Conservation (phyloP, 2,797 vertebrate genomes). For the Lepus oiostolus region DNA sequence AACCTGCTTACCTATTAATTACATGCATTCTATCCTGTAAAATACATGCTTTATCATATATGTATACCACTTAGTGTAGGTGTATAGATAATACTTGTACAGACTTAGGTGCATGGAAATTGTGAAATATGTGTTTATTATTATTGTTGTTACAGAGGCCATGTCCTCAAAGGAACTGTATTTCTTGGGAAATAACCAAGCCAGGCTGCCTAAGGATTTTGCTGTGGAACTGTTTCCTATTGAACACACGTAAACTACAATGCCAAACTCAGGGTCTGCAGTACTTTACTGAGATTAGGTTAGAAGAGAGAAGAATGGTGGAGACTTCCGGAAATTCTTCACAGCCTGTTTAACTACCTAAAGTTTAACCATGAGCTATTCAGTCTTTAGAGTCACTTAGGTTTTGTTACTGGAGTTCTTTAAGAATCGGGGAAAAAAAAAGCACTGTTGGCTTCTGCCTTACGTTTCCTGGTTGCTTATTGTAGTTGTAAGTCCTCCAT, state of each 20-base stretch:
- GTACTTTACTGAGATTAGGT: not conserved
- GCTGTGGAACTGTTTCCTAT: not conserved
- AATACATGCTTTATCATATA: not conserved
- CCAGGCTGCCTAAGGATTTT: not conserved
- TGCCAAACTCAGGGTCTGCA: not conserved
- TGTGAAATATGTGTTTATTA: slow-evolving; percentile 35
- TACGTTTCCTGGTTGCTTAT: not conserved
- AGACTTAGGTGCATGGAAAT: not conserved
- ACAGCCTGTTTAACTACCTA: not conserved
- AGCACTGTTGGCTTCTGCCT: not conserved
- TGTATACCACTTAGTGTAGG: not conserved
- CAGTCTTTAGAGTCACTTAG: not conserved
- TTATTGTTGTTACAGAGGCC: not conserved
- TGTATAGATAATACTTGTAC: not conserved
- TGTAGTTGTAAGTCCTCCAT: slow-evolving; percentile 37
- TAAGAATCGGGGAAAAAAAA: slow-evolving; percentile 34
- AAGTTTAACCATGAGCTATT: not conserved
- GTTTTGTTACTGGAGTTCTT: slow-evolving; percentile 51
- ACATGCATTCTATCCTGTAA: not conserved
- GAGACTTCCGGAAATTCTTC: not conserved
- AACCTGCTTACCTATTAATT: slow-evolving; percentile 33
- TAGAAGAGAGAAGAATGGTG: not conserved
- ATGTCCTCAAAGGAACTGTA: not conserved
- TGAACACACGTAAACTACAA: not conserved
- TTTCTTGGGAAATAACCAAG: not conserved